Percentiles rank a stretch among this genome's conserved stretches.
Conservation (phyloP, 2,113 vertebrate species). For the Delphinapterus leucas region DNA sequence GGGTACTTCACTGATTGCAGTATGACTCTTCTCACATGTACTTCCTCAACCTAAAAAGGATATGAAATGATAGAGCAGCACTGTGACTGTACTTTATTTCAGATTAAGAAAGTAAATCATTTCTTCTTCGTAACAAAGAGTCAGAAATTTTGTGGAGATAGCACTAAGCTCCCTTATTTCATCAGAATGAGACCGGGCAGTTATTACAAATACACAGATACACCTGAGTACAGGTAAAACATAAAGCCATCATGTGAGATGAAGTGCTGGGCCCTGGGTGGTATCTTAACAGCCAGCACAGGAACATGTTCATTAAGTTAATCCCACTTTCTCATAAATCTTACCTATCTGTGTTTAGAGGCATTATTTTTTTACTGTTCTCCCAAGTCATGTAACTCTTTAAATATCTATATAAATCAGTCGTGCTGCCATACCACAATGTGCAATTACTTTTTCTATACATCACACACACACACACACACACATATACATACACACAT, state of each 20-base stretch:
- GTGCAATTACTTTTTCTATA: constrained; percentile 26
- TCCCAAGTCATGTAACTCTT: not conserved
- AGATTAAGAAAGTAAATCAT: not conserved
- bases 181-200: not conserved
- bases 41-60: not conserved
- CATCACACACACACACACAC: too few relatives aligned
- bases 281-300: not conserved
- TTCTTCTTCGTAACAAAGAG: not conserved
- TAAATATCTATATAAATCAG: not conserved
- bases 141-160: not conserved
- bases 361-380: not conserved
- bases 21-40: not conserved
- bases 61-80: not conserved
- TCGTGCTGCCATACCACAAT: not conserved
- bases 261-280: not conserved
- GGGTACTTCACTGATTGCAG: not conserved
- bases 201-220: not conserved
- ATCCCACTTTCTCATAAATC: not conserved
- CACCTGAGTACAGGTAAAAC: not conserved
- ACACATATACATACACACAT: not conserved
- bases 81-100: not conserved
- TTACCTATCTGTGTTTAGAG: not conserved
- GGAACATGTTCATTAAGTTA: not conserved
- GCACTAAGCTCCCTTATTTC: not conserved
- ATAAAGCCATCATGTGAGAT: not conserved